Conservation (phyloP, 2,797 vertebrate genomes). For the Pangasius mekongensis region DNA sequence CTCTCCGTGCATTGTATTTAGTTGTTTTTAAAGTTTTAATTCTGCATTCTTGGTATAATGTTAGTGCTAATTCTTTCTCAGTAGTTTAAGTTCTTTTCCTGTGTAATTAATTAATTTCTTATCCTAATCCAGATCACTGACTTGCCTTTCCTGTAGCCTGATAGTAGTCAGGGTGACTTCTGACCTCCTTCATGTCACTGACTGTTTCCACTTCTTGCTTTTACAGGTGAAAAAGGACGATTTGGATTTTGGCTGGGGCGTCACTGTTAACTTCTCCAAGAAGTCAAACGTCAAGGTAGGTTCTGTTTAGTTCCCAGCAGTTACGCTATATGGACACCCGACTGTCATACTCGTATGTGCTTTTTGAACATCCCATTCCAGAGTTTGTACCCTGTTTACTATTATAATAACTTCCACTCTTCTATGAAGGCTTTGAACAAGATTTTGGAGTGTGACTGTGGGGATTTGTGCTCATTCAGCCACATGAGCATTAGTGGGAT, state of each 20-base stretch:
- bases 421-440: too few species aligned
- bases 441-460: too few species aligned
- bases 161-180: background rate
- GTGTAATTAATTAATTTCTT: background rate
- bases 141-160: background rate
- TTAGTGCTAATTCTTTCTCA: background rate
- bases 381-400: background rate
- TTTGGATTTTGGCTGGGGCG: constrained; percentile 95
- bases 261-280: constrained; percentile 95
- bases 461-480: too few species aligned
- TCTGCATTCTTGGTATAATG: background rate
- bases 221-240: constrained; percentile 90
- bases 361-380: background rate
- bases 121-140: too few species aligned
- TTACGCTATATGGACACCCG: background rate
- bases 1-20: background rate
- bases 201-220: background rate
- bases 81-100: background rate
- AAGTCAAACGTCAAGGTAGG: constrained; percentile 93
- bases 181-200: background rate
- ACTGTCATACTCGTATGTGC: background rate
- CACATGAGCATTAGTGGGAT: too few species aligned
- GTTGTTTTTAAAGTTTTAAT: background rate
- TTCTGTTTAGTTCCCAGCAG: background rate
- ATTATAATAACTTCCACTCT: background rate